Conservation (phyloP, 1,140 invertebrate genomes). For the Zaprionus taronus region DNA sequence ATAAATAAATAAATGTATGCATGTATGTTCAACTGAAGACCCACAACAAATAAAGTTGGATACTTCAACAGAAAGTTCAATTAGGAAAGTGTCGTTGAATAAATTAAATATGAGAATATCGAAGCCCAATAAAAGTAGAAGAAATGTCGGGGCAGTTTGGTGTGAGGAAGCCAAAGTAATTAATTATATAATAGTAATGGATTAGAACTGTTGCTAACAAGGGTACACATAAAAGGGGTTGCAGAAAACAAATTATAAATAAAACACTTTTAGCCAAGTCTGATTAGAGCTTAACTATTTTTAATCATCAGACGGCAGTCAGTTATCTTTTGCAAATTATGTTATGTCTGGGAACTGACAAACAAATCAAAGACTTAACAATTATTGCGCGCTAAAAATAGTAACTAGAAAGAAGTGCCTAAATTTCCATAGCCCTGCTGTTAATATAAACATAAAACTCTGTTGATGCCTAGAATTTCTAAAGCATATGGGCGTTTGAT, state of each 20-base stretch:
- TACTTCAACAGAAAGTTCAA: slow-evolving; percentile 15
- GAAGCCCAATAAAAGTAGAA: not conserved
- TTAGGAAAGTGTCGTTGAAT: not conserved
- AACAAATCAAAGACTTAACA: not conserved
- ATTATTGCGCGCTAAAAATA: not conserved
- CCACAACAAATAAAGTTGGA: slow-evolving; percentile 2
- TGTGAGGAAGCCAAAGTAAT: slow-evolving; percentile 15
- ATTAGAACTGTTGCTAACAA: slow-evolving; percentile 1
- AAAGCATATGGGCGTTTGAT: too few species aligned
- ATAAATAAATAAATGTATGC: not conserved
- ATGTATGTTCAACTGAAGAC: not conserved
- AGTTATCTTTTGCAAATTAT: not conserved
- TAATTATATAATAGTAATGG: not conserved
- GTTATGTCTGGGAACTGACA: not conserved
- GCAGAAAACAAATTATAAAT: not conserved
- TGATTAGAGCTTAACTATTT: not conserved
- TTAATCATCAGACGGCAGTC: not conserved
- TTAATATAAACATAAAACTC: not conserved
- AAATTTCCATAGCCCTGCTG: not conserved
- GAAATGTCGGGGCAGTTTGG: not conserved
- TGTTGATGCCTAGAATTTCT: too few species aligned
- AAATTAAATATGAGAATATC: slow-evolving; percentile 9
- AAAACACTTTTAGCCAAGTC: not conserved
- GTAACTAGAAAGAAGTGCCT: not conserved
- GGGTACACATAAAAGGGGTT: too few species aligned